Conservation (phyloP, 2,113 vertebrate species). For the Gasterosteus aculeatus region DNA sequence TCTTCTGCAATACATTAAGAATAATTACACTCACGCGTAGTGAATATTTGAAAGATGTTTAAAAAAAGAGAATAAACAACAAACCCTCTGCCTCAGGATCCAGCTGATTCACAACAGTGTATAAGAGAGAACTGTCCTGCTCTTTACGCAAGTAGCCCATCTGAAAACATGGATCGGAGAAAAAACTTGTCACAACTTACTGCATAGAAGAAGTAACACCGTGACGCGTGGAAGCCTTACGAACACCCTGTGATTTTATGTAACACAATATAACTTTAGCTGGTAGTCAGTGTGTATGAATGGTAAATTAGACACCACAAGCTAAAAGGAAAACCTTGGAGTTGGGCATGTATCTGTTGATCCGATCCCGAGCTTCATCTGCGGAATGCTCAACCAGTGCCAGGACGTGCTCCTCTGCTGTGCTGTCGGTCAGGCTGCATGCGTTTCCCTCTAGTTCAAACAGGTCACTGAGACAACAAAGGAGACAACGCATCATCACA, state of each 20-base stretch:
- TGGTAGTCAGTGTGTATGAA: not conserved
- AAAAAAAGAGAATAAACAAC: conserved; percentile 12
- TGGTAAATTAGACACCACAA: not conserved
- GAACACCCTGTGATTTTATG: not conserved
- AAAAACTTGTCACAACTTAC: not conserved
- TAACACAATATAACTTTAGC: not conserved
- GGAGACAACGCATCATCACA: conserved; percentile 3
- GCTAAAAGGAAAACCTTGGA: conserved; percentile 85
- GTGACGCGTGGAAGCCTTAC: not conserved
- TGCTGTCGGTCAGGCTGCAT: conserved; percentile 96
- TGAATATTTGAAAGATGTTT: conserved; percentile 6
- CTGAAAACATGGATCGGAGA: conserved; percentile 78
- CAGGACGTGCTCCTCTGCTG: conserved; percentile 95
- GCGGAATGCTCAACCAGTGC: conserved; percentile 96
- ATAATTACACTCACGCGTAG: not conserved
- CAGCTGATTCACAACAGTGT: conserved; percentile 91
- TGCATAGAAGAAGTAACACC: not conserved
- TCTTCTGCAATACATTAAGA: conserved; percentile 84
- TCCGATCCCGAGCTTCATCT: conserved; percentile 94
- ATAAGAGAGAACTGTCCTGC: conserved; percentile 85
- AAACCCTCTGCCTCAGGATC: conserved; percentile 93
- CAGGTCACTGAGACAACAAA: conserved; percentile 82
- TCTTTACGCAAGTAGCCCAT: conserved; percentile 94
- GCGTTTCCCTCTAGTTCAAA: conserved; percentile 96
- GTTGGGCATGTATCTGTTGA: conserved; percentile 90